phyloP scores from a whole-genome alignment of 1,140 invertebrate genomes.

The Eueides isabella region DNA sequence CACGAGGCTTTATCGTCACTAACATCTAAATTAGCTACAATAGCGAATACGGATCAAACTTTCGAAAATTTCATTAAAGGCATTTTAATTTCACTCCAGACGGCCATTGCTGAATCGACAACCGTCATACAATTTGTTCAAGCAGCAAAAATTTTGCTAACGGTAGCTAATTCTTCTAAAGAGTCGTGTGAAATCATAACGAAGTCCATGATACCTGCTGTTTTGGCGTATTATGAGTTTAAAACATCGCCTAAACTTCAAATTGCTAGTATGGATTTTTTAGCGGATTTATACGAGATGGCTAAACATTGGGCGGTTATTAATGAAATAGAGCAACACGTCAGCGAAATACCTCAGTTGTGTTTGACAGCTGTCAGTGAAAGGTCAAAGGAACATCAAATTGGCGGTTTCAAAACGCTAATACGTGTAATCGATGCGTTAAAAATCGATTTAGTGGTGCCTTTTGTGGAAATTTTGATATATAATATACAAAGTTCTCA shows the following conservation, averaged over 20 bases:
- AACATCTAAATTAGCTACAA: constrained; percentile 60
- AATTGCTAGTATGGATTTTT: constrained; percentile 63
- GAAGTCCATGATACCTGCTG: constrained; percentile 77
- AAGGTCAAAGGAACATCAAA: constrained; percentile 62
- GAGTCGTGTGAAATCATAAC: constrained; percentile 80
- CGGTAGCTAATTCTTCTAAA: constrained; percentile 81
- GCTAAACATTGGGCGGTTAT: constrained; percentile 61
- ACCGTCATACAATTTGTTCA: constrained; percentile 63
- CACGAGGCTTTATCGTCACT: constrained; percentile 67
- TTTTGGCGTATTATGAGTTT: constrained; percentile 65
- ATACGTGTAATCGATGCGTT: constrained; percentile 56
- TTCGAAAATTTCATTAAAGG: constrained; percentile 74
- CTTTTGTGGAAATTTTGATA: constrained; percentile 69
- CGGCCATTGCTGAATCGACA: constrained; percentile 76
- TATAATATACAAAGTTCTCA: constrained; percentile 63
- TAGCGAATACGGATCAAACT: constrained; percentile 55
- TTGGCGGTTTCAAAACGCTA: constrained; percentile 67
- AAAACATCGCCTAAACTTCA: constrained; percentile 66
- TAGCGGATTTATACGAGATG: constrained; percentile 65
- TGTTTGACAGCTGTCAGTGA: constrained; percentile 64
- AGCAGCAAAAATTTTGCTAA: constrained; percentile 80
- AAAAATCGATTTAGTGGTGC: constrained; percentile 59
- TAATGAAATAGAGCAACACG: constrained; percentile 47
- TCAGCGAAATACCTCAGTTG: constrained; percentile 59
- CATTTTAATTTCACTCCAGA: constrained; percentile 73